A percentile compares a stretch with the other conserved stretches of the same genome.
These are phyloP conservation scores for Sclerodermus sp. DNA, from an alignment of 2,888 invertebrate genomes.

Conservation along the genomic window DNA sequence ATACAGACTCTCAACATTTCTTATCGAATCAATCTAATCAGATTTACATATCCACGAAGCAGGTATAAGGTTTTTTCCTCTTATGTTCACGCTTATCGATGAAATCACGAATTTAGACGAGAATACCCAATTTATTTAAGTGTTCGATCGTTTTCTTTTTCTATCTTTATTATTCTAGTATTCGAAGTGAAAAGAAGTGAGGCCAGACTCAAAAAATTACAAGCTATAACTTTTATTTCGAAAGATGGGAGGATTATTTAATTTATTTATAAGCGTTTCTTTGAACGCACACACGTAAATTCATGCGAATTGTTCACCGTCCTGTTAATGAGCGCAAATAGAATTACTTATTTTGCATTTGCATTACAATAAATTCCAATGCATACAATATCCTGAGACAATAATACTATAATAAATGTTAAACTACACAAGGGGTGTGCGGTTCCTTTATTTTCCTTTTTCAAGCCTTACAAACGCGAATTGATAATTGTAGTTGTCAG, in stretches of 20 bases:
- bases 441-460: no score
- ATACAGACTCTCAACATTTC: neutral
- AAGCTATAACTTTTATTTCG: neutral
- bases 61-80: no score
- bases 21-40: neutral
- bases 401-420: conserved; percentile 55
- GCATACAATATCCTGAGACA: conserved; percentile 51
- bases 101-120: no score
- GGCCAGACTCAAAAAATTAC: neutral
- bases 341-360: conserved; percentile 15
- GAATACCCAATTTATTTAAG: no score
- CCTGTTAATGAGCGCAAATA: neutral
- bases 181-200: neutral
- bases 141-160: neutral
- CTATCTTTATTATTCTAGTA: neutral
- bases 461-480: no score
- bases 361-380: conserved; percentile 41
- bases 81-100: no score
- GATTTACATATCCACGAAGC: neutral
- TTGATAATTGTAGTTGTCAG: no score
- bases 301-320: neutral
- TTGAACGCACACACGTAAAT: neutral
- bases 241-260: neutral
- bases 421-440: no score
- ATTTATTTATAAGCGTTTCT: neutral